Conservation (phyloP, 2,888 invertebrate species). For the Blera fallax region DNA sequence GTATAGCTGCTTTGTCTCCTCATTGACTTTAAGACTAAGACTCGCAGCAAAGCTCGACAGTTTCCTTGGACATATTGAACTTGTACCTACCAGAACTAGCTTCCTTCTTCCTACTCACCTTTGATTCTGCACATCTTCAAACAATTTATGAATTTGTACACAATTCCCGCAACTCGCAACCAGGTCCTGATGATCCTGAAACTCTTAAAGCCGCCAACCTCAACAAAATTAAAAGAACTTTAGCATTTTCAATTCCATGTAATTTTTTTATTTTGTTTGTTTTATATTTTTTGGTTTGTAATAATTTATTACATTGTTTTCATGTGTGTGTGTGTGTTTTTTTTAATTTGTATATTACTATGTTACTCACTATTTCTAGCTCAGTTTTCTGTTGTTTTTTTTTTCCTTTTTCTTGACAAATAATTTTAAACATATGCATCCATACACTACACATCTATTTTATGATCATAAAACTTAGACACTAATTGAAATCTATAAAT, state of each 20-base stretch:
- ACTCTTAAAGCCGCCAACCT: background rate
- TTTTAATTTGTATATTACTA: conserved; percentile 56
- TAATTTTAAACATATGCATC: conserved; percentile 55
- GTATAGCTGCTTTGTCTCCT: too few relatives aligned
- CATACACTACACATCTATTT: conserved; percentile 59
- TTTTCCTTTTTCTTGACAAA: conserved; percentile 46
- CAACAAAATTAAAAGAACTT: background rate
- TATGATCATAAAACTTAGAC: conserved; percentile 40
- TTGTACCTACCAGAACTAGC: too few relatives aligned
- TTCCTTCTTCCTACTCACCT: too few relatives aligned
- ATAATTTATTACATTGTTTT: conserved; percentile 67
- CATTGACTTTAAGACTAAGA: too few relatives aligned
- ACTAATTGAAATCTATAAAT: conserved; percentile 37
- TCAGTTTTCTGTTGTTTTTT: conserved; percentile 23
- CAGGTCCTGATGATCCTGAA: too few relatives aligned
- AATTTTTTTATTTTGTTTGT: conserved; percentile 58
- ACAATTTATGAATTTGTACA: too few relatives aligned
- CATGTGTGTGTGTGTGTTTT: conserved; percentile 3
- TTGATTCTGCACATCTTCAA: too few relatives aligned
- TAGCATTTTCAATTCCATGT: conserved; percentile 64
- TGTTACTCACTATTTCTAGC: conserved; percentile 57
- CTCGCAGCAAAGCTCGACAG: too few relatives aligned
- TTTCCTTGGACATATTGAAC: too few relatives aligned
- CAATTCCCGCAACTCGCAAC: too few relatives aligned
- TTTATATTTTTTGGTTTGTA: conserved; percentile 70